Conservation (phyloP, 2,888 invertebrate genomes). For the Lithophane leautieri region DNA sequence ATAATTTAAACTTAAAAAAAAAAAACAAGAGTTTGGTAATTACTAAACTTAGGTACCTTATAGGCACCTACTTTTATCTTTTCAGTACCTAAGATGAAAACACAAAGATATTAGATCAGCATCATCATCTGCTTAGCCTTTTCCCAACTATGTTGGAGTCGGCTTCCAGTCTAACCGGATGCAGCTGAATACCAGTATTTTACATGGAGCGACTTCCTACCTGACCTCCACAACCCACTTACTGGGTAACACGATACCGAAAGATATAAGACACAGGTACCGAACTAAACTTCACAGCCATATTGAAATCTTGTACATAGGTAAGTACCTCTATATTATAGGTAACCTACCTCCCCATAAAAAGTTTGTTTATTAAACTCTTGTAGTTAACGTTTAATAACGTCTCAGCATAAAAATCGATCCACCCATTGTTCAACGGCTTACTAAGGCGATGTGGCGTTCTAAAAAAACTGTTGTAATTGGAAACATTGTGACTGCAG, state of each 20-base stretch:
- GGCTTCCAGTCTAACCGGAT: too few relatives aligned
- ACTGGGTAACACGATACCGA: too few relatives aligned
- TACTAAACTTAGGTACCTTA: too few relatives aligned
- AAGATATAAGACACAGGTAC: too few relatives aligned
- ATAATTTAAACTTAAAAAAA: background rate
- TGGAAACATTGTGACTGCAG: constrained; percentile 81
- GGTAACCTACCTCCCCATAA: background rate
- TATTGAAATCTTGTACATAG: background rate
- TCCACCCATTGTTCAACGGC: constrained; percentile 49
- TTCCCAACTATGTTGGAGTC: too few relatives aligned
- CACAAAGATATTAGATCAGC: too few relatives aligned
- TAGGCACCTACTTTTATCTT: too few relatives aligned
- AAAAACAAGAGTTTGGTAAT: background rate
- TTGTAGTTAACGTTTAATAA: constrained; percentile 23
- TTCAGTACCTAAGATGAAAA: background rate
- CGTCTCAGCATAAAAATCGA: constrained; percentile 48
- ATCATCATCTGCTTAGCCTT: too few relatives aligned
- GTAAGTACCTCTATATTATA: background rate
- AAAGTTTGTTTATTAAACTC: constrained; percentile 14
- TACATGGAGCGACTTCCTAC: too few relatives aligned
- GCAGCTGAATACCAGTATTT: too few relatives aligned
- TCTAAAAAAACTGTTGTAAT: constrained; percentile 77
- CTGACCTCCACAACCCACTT: too few relatives aligned
- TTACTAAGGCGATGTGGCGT: constrained; percentile 42
- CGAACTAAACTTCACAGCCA: background rate